Evolutionary conservation across 2,797 vertebrate species (phyloP).

Genomic region (Sebastiscus tertius): DNA sequence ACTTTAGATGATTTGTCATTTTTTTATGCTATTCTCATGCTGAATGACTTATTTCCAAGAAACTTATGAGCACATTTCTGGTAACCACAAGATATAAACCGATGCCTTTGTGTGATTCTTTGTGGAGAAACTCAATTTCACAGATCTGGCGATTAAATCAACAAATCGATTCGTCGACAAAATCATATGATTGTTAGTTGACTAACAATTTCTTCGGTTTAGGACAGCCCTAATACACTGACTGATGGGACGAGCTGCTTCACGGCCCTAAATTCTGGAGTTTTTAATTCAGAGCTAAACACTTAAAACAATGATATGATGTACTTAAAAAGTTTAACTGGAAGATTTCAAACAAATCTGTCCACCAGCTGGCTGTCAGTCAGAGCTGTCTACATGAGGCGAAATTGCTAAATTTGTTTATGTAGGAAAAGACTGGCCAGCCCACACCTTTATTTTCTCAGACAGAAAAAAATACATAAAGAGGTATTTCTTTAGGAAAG

Average conservation of each 20-base stretch:
- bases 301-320: not conserved
- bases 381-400: not conserved
- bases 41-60: too few relatives aligned
- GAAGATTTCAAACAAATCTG: not conserved
- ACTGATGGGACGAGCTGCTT: not conserved
- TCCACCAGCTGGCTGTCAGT: not conserved
- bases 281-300: not conserved
- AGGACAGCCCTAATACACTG: too few relatives aligned
- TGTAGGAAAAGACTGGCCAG: not conserved
- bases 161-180: too few relatives aligned
- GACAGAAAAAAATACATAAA: not conserved
- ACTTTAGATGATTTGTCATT: too few relatives aligned
- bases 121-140: too few relatives aligned
- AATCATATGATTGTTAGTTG: too few relatives aligned
- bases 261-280: not conserved
- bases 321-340: not conserved
- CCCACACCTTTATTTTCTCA: not conserved
- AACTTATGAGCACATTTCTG: too few relatives aligned
- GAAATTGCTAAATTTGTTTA: not conserved
- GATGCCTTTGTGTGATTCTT: too few relatives aligned
- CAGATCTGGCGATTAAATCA: too few relatives aligned
- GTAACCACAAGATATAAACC: too few relatives aligned
- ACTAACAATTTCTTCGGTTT: too few relatives aligned
- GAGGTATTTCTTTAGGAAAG: not conserved
- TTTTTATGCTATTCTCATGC: too few relatives aligned